Evolutionary conservation across 2,113 vertebrate species (phyloP), one percentile per base, ranked within the genome.

Genomic region (Vicugna pacos): DNA sequence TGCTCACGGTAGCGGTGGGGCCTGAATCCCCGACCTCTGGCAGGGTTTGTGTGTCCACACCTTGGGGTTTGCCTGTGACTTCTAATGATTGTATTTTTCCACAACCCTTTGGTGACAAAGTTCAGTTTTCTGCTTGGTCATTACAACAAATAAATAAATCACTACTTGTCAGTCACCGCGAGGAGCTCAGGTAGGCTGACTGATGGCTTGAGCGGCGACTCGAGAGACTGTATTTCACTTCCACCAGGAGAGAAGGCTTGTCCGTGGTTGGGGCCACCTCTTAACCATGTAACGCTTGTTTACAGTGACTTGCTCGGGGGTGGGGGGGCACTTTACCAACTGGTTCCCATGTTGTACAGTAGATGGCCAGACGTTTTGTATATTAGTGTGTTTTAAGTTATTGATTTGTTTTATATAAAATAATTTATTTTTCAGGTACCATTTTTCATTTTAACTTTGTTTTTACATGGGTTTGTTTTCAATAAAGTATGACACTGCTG

Each of bases 401-500:
- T 98, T 98, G 98, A 97, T 98, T 99, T 99, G 98, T 98, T 99
- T 98, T 99, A 98, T 99, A 99, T 99, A 89, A 98, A 98, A 98
- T 98, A 98, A 98, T 99, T 99, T 99, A 99, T 99, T 99, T 99
- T 99, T 99, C 98, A 98, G 98, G 98, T 98, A 98, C 98, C 98
- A 98, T 98, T 99, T 97, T 99, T 98, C 98, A 98, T 98, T 99
- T 99, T 98, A 98, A 98, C 98, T 98, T 99, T 99, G 98, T 99
- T 99, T 99, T 99, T 98, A 99, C 98, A 97, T 99, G 98, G 98
- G 98, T 99, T 99, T 99, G 98, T 98, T 99, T 99, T 98, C 98
- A 99, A 99, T 99, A 99, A 99, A 99, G 98, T 98, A 98, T 98
- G 98, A 99, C 98, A 98, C 98, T 99, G 98, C 98, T 99, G 98